Evolutionary conservation across 2,888 invertebrate genomes (phyloP).

Genomic region (Parnassius glacialis): DNA sequence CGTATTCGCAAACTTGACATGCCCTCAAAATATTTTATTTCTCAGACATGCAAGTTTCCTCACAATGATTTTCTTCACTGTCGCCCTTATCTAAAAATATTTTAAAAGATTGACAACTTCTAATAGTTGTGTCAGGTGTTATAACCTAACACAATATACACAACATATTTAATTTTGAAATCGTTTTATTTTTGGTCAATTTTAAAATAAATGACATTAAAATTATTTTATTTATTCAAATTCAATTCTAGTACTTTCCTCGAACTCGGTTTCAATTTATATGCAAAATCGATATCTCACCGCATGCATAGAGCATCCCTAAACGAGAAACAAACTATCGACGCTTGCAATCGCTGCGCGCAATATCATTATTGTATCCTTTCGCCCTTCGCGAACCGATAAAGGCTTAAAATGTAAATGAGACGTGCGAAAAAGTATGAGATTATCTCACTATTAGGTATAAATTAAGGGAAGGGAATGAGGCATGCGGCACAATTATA

Average conservation of each 20-base stretch:
- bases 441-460: constrained; percentile 79
- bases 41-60: no score
- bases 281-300: constrained; percentile 27
- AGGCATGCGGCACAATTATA: constrained; percentile 76
- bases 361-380: constrained; percentile 69
- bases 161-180: no score
- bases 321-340: constrained; percentile 41
- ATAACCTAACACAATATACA: no score
- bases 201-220: no score
- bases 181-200: no score
- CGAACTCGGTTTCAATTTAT: constrained; percentile 7
- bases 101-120: no score
- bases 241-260: not conserved
- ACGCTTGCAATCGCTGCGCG: constrained; percentile 41
- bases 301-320: constrained; percentile 29
- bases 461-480: constrained; percentile 73
- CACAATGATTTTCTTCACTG: no score
- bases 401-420: constrained; percentile 74
- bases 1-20: no score
- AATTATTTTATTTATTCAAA: no score
- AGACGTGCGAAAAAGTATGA: constrained; percentile 71
- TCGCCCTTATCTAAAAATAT: no score
- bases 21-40: no score
- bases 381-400: constrained; percentile 44
- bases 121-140: no score